These are phyloP conservation scores for Caloenas nicobarica DNA, from an alignment of 2,113 vertebrate species.

Conservation along the genomic window DNA sequence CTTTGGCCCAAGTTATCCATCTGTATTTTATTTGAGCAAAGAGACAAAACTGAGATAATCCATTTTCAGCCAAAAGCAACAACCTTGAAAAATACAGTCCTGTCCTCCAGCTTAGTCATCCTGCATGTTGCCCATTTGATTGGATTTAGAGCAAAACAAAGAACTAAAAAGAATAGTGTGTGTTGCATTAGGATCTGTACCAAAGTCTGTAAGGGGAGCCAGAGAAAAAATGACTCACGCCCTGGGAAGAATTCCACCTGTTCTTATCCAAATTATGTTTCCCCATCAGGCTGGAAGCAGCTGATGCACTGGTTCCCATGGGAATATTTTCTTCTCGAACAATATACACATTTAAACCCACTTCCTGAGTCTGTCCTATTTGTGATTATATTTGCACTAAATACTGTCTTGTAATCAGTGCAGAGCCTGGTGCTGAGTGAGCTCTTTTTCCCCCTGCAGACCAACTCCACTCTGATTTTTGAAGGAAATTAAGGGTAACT, in stretches of 20 bases:
- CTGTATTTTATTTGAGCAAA: background rate
- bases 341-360: background rate
- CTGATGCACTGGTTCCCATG: slow-evolving; percentile 17
- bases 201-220: background rate
- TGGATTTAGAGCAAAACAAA: slow-evolving; percentile 11
- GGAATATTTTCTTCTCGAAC: slow-evolving; percentile 11
- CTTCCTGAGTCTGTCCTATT: background rate
- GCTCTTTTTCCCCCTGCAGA: background rate
- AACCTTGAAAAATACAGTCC: background rate
- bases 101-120: slow-evolving; percentile 3
- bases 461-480: background rate
- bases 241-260: slow-evolving; percentile 48
- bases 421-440: background rate
- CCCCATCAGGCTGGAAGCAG: background rate
- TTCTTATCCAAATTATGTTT: slow-evolving; percentile 30
- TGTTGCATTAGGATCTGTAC: background rate
- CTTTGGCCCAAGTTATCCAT: background rate
- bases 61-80: slow-evolving; percentile 22
- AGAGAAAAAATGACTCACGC: slow-evolving; percentile 50
- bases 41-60: background rate
- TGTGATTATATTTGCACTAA: background rate
- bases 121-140: background rate
- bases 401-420: background rate
- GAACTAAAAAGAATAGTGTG: background rate
- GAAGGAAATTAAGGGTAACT: background rate